Evolutionary conservation across 2,113 vertebrate species (phyloP).

Genomic region (Boulengerochromis microlepis): DNA sequence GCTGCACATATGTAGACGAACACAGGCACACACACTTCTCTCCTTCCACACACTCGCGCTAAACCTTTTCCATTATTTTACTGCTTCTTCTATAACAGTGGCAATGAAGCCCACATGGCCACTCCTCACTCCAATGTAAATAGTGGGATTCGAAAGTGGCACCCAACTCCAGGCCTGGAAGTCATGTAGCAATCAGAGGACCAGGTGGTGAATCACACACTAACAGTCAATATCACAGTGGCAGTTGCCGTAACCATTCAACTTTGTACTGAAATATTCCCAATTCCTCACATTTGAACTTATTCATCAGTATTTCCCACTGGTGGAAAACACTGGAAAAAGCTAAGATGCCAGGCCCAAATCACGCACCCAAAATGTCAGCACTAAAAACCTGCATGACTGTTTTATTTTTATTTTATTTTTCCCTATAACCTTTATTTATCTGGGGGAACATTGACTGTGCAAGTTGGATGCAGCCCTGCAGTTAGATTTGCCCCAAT

Average conservation of each 20-base stretch:
- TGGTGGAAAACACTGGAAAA: slow-evolving; percentile 41
- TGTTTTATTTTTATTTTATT: neutral
- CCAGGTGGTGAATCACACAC: slow-evolving; percentile 26
- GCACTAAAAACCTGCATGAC: slow-evolving; percentile 7
- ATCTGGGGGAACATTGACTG: slow-evolving; percentile 21
- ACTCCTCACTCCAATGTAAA: slow-evolving; percentile 30
- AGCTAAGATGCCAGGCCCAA: slow-evolving; percentile 11
- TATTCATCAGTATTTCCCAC: slow-evolving; percentile 32
- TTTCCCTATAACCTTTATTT: slow-evolving; percentile 24
- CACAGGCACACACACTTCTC: neutral
- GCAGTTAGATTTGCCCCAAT: neutral
- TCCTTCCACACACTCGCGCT: neutral
- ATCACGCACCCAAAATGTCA: slow-evolving; percentile 12
- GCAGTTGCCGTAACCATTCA: neutral
- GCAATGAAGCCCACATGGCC: neutral
- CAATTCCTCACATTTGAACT: slow-evolving; percentile 31
- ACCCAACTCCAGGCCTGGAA: neutral
- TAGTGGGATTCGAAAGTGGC: slow-evolving; percentile 26
- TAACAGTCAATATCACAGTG: neutral
- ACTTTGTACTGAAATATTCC: slow-evolving; percentile 29
- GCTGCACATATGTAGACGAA: neutral
- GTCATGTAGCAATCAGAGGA: slow-evolving; percentile 8
- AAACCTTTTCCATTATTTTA: slow-evolving; percentile 51
- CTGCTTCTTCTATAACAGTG: slow-evolving; percentile 30
- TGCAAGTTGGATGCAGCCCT: neutral